A percentile compares a stretch with the other conserved stretches of the same genome.
Conservation (phyloP, 2,113 vertebrate genomes). For the Gobius niger region DNA sequence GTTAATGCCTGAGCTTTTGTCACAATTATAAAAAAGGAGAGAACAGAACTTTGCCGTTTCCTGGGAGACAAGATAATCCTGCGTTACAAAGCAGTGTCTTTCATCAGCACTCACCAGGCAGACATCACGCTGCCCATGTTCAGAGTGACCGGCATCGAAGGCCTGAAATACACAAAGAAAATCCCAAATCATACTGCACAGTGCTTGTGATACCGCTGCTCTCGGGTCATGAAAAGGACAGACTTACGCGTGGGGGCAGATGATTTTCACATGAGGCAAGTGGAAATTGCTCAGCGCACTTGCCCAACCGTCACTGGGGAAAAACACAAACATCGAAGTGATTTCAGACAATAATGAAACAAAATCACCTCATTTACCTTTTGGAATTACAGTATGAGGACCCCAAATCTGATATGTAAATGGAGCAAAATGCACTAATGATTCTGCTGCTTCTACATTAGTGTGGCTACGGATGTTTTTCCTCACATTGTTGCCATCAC, state of each 20-base stretch:
- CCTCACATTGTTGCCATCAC: too few species aligned
- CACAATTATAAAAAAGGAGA: constrained; percentile 3
- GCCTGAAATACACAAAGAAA: constrained; percentile 69
- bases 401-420: too few species aligned
- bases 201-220: too few species aligned
- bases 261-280: constrained; percentile 93
- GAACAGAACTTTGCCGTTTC: constrained; percentile 36
- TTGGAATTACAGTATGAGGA: too few species aligned
- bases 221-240: neutral
- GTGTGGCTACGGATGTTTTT: too few species aligned
- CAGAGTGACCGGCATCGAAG: constrained; percentile 91
- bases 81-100: constrained; percentile 35
- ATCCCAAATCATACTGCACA: neutral
- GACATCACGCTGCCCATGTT: constrained; percentile 94
- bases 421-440: too few species aligned
- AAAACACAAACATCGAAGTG: constrained; percentile 27
- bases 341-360: constrained; percentile 6
- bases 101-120: constrained; percentile 85
- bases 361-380: neutral
- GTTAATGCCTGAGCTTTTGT: constrained; percentile 26
- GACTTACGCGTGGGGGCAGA: constrained; percentile 98
- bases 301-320: constrained; percentile 90
- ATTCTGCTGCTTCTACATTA: too few species aligned
- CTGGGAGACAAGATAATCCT: constrained; percentile 46
- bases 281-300: constrained; percentile 86